Conservation (phyloP, 2,888 invertebrate genomes). For the Chironomus tentans region DNA sequence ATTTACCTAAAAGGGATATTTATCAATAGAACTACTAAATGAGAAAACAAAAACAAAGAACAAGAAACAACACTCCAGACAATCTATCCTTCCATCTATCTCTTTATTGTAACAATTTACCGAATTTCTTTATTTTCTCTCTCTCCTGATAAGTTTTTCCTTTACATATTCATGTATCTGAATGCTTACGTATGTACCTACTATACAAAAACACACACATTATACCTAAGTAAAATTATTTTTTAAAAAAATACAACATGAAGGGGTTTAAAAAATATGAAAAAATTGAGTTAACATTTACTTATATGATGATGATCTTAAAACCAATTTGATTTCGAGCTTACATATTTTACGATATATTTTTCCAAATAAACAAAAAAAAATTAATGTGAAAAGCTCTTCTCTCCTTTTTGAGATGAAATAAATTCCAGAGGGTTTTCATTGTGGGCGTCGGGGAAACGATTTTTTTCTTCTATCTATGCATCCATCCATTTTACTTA, state of each 20-base stretch:
- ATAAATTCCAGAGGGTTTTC: no score
- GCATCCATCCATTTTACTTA: no score
- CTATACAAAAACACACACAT: neutral
- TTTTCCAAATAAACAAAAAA: no score
- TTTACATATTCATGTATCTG: neutral
- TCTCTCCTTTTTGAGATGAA: no score
- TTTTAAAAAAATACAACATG: neutral
- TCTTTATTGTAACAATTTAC: neutral
- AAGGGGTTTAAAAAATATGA: no score
- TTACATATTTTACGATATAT: no score
- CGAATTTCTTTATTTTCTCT: neutral
- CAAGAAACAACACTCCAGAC: neutral
- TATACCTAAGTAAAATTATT: neutral
- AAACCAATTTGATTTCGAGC: no score
- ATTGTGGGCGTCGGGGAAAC: no score
- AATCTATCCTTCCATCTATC: neutral
- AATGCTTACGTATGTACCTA: neutral
- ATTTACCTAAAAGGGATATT: neutral
- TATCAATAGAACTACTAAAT: neutral
- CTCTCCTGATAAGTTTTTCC: neutral
- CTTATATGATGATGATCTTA: no score
- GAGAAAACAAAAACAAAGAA: neutral
- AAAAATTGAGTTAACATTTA: no score
- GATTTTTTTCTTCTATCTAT: no score
- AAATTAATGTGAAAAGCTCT: no score